Evolutionary conservation across 1,140 invertebrate species (phyloP), one percentile per base, ranked within the genome.

Genomic region (Calephelis virginiensis): DNA sequence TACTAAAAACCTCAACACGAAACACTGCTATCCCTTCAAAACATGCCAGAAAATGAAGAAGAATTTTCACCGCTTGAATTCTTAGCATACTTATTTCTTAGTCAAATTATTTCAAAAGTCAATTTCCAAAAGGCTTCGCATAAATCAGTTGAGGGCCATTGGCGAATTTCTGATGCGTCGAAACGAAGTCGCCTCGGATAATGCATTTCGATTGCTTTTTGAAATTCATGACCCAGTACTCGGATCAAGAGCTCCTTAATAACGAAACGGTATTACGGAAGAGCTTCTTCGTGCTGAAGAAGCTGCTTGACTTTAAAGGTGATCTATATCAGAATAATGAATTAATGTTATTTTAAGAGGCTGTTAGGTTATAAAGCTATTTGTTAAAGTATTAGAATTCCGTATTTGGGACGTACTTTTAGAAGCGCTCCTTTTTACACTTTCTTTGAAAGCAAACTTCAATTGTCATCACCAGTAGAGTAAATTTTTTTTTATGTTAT

Each of bases 171-270:
- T 56, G 53, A 56, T 56, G 53, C 53, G 53, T 59, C 53, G 53
- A 38, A 59, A 59, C 53, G 53, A 59, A 59, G 53, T 17, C 53
- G 38, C 28, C 53, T 59, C 53, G 38, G 53, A 59, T 59, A 59
- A 59, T 59, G 53, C 53, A 59, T 59, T 59, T 59, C 53, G 53
- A 59, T 59, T 59, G 53, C 53, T 59, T 59, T 59, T 59, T 59
- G 53, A 59, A 59, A 59, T 59, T 59, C 53, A 59, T 59, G 53
- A 59, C 53, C 53, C 53, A 14, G 53, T 59, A 59, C 53, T 59
- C 37, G 6, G 11, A 59, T 59, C 28, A 12, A 59, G 53, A 59
- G 53, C 53, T 37, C 50, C 50, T 56, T 56, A 17, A 56, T 56
- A 56, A 56, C 17, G n/a, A 11, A 13, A 50, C 49, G 50, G 50